Conservation (phyloP, 2,113 vertebrate genomes). For the Cyprinodon tularosa region DNA sequence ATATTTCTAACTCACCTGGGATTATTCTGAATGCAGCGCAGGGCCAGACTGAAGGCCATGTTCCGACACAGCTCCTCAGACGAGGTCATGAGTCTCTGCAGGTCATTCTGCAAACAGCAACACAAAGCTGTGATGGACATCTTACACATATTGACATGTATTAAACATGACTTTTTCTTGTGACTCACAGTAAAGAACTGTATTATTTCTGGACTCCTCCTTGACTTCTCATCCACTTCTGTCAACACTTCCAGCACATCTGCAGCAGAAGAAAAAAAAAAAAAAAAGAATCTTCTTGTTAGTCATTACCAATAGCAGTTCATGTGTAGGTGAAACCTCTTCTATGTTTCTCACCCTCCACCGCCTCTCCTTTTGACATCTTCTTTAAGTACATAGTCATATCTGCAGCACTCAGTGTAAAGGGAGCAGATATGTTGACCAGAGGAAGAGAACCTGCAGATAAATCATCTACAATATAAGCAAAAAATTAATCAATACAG, state of each 20-base stretch:
- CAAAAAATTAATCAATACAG: not conserved
- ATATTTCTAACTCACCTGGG: constrained; percentile 83
- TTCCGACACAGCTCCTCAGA: constrained; percentile 91
- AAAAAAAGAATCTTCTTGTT: not conserved
- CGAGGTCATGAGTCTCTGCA: constrained; percentile 94
- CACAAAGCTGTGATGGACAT: constrained; percentile 1
- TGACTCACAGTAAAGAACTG: constrained; percentile 93
- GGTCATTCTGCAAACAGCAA: constrained; percentile 82
- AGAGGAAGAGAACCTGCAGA: constrained; percentile 87
- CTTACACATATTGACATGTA: constrained; percentile 2
- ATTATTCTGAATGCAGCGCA: constrained; percentile 93
- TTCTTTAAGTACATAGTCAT: constrained; percentile 92
- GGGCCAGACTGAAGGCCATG: constrained; percentile 91
- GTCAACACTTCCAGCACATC: constrained; percentile 94
- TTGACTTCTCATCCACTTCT: constrained; percentile 97
- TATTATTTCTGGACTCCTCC: constrained; percentile 93
- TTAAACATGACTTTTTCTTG: not conserved
- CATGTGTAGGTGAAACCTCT: not conserved
- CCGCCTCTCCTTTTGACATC: constrained; percentile 89
- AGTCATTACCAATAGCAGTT: constrained; percentile 32
- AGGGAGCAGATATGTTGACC: constrained; percentile 89
- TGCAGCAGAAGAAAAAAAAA: constrained; percentile 46
- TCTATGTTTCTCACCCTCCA: constrained; percentile 85
- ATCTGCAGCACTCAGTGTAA: constrained; percentile 85
- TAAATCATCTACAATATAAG: constrained; percentile 81